Percentiles rank a stretch among this genome's conserved stretches.
phyloP scores from a whole-genome alignment of 2,888 invertebrate genomes.

The Drosophila imparisetae region DNA sequence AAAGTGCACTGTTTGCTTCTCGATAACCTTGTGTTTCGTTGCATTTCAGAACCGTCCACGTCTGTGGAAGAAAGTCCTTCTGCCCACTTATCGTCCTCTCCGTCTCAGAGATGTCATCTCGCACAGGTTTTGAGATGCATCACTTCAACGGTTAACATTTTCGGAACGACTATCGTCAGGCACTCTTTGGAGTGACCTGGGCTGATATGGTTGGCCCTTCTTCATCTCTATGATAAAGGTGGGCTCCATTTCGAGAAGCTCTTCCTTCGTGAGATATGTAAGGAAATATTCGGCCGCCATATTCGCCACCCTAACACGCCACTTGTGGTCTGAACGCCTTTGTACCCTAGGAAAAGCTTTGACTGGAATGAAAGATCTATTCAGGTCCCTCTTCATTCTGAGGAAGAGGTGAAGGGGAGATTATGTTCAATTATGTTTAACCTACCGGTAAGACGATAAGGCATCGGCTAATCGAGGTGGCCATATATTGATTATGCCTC shows the following conservation, averaged over 20 bases:
- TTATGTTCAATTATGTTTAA: not conserved
- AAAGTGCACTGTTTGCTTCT: too few relatives aligned
- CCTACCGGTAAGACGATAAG: not conserved
- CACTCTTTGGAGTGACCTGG: not conserved
- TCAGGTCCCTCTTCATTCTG: not conserved
- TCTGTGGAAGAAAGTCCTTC: not conserved
- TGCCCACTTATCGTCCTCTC: not conserved
- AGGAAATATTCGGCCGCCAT: too few relatives aligned
- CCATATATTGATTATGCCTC: not conserved
- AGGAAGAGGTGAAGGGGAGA: not conserved
- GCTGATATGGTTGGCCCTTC: not conserved
- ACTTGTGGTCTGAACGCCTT: not conserved
- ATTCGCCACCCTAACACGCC: not conserved
- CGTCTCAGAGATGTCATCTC: not conserved
- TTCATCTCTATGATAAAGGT: not conserved
- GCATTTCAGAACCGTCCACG: not conserved
- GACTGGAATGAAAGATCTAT: fast-evolving
- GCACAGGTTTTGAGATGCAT: not conserved
- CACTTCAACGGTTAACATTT: not conserved
- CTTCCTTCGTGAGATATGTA: too few relatives aligned
- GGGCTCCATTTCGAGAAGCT: not conserved
- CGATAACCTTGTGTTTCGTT: not conserved
- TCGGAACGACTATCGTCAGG: not conserved
- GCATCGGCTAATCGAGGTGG: not conserved
- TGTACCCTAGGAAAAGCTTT: fast-evolving